These are phyloP conservation scores for Rhinogobius similis DNA, from an alignment of 2,113 vertebrate species.

Conservation along the genomic window DNA sequence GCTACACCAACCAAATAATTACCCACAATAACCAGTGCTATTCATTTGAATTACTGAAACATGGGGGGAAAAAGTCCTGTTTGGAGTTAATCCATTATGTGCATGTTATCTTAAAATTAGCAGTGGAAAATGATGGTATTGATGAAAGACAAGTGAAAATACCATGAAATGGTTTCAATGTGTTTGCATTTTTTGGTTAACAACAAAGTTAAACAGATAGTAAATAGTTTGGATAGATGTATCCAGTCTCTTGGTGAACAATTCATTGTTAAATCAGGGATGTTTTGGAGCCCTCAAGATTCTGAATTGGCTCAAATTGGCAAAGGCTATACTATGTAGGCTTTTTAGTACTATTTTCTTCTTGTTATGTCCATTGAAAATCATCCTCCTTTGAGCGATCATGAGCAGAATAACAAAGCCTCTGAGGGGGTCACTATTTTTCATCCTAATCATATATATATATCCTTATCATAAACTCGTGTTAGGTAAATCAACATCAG, in stretches of 20 bases:
- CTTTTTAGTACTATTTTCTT: no score
- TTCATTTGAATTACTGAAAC: background rate
- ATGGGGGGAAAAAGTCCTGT: background rate
- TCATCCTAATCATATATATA: no score
- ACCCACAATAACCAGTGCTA: slow-evolving; percentile 19
- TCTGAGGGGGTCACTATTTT: no score
- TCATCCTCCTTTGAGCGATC: no score
- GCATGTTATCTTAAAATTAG: background rate
- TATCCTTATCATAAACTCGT: no score
- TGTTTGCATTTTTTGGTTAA: background rate
- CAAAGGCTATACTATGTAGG: no score
- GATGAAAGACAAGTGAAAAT: slow-evolving; percentile 1
- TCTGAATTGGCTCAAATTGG: no score
- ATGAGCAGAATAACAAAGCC: no score
- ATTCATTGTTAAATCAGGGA: background rate
- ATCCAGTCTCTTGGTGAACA: background rate
- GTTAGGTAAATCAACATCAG: no score
- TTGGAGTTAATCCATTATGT: background rate
- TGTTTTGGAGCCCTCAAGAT: background rate
- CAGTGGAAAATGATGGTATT: background rate
- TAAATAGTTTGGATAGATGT: no score
- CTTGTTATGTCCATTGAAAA: no score
- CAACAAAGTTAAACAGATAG: background rate
- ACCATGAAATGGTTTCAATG: background rate
- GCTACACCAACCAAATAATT: slow-evolving; percentile 48